Percentiles rank a stretch among this genome's conserved stretches.
Evolutionary conservation across 2,888 invertebrate genomes (phyloP).

Genomic region (Stenodema calcarata): DNA sequence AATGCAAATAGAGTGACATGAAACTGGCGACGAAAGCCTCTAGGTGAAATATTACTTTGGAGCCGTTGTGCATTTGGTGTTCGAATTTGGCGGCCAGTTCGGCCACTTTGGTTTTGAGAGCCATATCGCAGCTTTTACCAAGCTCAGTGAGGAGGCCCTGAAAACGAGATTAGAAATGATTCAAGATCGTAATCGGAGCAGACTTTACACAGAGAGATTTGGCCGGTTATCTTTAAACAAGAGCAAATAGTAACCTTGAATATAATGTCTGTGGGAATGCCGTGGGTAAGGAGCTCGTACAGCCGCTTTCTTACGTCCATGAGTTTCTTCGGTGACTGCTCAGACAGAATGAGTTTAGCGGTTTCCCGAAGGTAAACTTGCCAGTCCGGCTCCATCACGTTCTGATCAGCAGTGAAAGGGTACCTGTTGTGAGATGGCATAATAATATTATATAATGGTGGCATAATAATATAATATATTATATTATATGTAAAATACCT

Average conservation of each 20-base stretch:
- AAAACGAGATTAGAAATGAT: conserved; percentile 51
- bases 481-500: no score
- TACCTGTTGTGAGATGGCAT: conserved; percentile 65
- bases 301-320: conserved; percentile 84
- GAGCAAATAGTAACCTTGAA: conserved; percentile 69
- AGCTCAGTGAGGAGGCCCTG: conserved; percentile 81
- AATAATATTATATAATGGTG: no score
- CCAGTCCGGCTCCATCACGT: conserved; percentile 91
- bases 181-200: no score
- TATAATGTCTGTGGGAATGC: conserved; percentile 91
- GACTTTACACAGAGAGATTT: no score
- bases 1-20: conserved; percentile 92
- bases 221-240: no score
- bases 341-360: conserved; percentile 81
- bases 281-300: conserved; percentile 92
- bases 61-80: conserved; percentile 89
- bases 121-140: conserved; percentile 87
- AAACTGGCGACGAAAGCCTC: conserved; percentile 97
- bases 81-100: conserved; percentile 89
- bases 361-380: conserved; percentile 85
- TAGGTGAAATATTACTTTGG: conserved; percentile 93
- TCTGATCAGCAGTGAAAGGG: conserved; percentile 80
- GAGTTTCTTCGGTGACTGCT: conserved; percentile 85
- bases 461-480: no score
- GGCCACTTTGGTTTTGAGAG: conserved; percentile 84